Conservation (phyloP, 2,797 vertebrate genomes). For the Cuniculus paca region DNA sequence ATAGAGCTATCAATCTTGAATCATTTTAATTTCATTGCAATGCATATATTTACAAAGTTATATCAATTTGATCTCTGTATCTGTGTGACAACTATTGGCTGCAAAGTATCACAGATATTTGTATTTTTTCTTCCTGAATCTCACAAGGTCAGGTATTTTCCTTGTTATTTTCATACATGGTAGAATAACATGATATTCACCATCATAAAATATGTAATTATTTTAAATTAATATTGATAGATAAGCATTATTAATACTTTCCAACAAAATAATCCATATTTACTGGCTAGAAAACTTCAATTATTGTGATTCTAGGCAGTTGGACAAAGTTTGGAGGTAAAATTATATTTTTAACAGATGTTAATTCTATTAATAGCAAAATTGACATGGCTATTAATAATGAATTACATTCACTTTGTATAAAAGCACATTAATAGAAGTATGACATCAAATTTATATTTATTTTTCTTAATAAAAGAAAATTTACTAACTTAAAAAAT, state of each 20-base stretch:
- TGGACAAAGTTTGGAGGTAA: not conserved
- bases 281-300: not conserved
- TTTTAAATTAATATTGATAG: slow-evolving; percentile 6
- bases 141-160: not conserved
- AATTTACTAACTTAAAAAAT: not conserved
- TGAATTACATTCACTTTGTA: not conserved
- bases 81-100: not conserved
- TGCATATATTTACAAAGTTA: not conserved
- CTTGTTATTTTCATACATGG: not conserved
- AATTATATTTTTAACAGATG: not conserved
- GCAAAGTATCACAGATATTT: not conserved
- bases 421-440: not conserved
- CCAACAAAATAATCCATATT: not conserved
- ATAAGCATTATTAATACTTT: not conserved
- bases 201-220: not conserved
- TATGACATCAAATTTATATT: not conserved
- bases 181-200: not conserved
- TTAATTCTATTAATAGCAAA: too few species aligned
- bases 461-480: not conserved
- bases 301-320: not conserved
- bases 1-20: not conserved
- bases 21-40: not conserved
- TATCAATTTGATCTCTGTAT: not conserved
- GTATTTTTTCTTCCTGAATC: not conserved
- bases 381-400: not conserved